phyloP scores from a whole-genome alignment of 2,888 invertebrate genomes.

The Augochlorella aurata region DNA sequence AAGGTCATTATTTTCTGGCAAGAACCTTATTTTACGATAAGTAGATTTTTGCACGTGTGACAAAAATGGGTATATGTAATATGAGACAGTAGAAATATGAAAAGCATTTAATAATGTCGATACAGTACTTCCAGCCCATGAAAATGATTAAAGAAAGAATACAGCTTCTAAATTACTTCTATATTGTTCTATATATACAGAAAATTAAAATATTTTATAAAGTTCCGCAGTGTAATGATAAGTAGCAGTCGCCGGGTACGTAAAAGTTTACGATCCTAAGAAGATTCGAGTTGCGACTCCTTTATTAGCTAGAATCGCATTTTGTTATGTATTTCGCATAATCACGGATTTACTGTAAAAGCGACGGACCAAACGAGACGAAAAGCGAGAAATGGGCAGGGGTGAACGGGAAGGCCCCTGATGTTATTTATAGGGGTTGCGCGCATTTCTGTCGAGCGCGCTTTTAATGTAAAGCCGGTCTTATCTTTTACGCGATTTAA shows the following conservation, averaged over 20 bases:
- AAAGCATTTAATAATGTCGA: too few species aligned
- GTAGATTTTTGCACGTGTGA: background rate
- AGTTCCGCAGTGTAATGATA: background rate
- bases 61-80: too few species aligned
- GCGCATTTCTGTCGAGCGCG: constrained; percentile 64
- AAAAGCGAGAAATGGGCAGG: constrained; percentile 21
- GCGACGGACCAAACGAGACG: constrained; percentile 13
- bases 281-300: background rate
- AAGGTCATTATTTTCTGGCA: too few species aligned
- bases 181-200: too few species aligned
- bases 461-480: constrained; percentile 70
- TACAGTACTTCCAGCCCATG: too few species aligned
- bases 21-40: background rate
- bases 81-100: too few species aligned
- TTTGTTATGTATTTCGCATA: background rate
- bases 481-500: constrained; percentile 74
- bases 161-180: too few species aligned
- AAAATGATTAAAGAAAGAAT: too few species aligned
- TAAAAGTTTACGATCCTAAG: background rate
- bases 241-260: background rate
- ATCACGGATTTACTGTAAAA: background rate
- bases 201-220: too few species aligned
- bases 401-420: constrained; percentile 50
- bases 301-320: background rate
- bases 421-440: constrained; percentile 67